phyloP scores from a whole-genome alignment of 2,797 vertebrate genomes.

The Pogoniulus pusillus region DNA sequence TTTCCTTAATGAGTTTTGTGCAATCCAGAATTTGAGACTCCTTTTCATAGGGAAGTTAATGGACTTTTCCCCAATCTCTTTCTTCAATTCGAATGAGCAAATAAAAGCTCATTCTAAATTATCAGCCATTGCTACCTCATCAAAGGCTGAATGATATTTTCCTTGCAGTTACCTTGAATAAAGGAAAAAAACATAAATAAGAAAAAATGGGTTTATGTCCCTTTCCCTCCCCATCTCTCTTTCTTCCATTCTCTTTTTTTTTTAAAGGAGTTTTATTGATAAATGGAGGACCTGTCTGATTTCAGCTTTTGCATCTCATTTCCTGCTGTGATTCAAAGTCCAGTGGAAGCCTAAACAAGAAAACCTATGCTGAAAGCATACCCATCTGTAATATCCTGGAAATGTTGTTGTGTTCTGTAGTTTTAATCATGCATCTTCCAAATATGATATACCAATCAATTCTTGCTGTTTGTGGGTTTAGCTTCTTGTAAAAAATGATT shows the following conservation, averaged over 20 bases:
- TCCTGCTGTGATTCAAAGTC: not conserved
- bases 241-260: too few relatives aligned
- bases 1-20: not conserved
- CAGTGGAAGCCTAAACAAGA: not conserved
- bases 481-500: not conserved
- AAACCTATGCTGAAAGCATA: not conserved
- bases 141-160: not conserved
- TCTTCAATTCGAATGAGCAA: not conserved
- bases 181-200: not conserved
- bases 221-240: not conserved
- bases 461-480: not conserved
- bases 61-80: not conserved
- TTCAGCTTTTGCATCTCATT: not conserved
- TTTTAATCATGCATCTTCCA: not conserved
- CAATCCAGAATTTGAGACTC: not conserved
- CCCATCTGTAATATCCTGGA: not conserved
- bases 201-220: not conserved
- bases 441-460: not conserved
- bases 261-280: not conserved
- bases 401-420: not conserved
- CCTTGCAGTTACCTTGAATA: not conserved
- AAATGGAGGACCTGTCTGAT: not conserved
- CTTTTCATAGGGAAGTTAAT: not conserved
- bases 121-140: not conserved
- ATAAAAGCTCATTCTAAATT: not conserved